Evolutionary conservation across 1,140 invertebrate species (phyloP), one percentile per base, ranked within the genome.

Genomic region (Bombus picipes): DNA sequence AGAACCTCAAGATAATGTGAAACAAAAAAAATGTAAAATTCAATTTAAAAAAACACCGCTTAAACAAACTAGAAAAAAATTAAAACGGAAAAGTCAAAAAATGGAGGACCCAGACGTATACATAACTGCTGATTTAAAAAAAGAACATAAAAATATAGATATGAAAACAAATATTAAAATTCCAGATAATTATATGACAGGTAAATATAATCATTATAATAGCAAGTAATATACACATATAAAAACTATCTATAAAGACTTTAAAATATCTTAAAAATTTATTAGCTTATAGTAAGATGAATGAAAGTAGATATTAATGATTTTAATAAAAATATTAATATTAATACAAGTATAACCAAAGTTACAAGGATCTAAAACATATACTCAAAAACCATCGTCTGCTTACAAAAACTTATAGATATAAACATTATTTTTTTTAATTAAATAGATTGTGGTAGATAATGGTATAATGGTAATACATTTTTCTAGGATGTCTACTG

Each of bases 171-270:
- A 89, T 62, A 57, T 92, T 5, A 95, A 94, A 84, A 94, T 95
- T 84, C 93, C 94, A n/a, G 94, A 95, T 81, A 95, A 95, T 91
- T 95, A 95, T 83, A 95, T 94, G 92, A 94, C 93, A 83, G 95
- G 94, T 95, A 85, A 89, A 70, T 32, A 79, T 66, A 37, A 37
- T 57, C 32, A 34, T 68, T 34, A 25, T 65, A 71, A 37, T 39
- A 43, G 0, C 5, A 15, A n/a, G 9, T 71, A 25, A 34, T 25
- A 28, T 57, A 74, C 32, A 34, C 12, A 81, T 43, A 59, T 13
- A 32, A 47, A 32, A 32, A 37, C 34, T 68, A 66, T 15, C 10
- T 34, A 32, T 66, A 66, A 66, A 32, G 13, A 32, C 13, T 18
- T 28, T 62, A n/a, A 62, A 62, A n/a, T 62, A 62, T n/a, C 3